Conservation (phyloP, 2,888 invertebrate species). For the Ectropis crepuscularia region DNA sequence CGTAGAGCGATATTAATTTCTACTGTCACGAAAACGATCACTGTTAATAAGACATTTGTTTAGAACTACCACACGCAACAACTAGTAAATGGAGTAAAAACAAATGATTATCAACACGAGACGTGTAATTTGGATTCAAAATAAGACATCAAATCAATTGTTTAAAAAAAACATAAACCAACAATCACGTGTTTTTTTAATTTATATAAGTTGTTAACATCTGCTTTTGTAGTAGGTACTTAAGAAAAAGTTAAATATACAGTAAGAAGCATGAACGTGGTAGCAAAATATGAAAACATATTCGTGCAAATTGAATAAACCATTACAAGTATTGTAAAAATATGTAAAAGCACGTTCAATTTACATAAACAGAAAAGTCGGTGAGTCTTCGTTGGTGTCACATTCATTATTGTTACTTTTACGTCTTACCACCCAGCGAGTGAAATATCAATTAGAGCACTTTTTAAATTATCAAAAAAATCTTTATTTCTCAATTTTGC, state of each 20-base stretch:
- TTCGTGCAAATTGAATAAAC: slow-evolving; percentile 47
- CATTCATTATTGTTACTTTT: slow-evolving; percentile 72
- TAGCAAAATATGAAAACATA: slow-evolving; percentile 40
- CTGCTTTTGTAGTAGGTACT: slow-evolving; percentile 50
- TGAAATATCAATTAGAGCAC: slow-evolving; percentile 82
- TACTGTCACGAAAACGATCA: slow-evolving; percentile 65
- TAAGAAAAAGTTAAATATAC: not conserved
- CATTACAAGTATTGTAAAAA: slow-evolving; percentile 37
- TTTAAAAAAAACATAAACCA: slow-evolving; percentile 66
- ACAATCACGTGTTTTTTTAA: slow-evolving; percentile 67
- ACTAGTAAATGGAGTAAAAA: slow-evolving; percentile 53
- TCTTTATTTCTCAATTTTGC: slow-evolving; percentile 80
- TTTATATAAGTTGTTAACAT: slow-evolving; percentile 72
- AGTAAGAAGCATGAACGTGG: slow-evolving; percentile 2
- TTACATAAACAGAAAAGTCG: slow-evolving; percentile 61
- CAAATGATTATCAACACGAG: slow-evolving; percentile 52
- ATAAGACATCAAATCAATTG: slow-evolving; percentile 75
- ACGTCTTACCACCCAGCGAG: slow-evolving; percentile 78
- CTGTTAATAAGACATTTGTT: slow-evolving; percentile 54
- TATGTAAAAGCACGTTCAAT: slow-evolving; percentile 50
- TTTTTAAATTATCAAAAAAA: slow-evolving; percentile 69
- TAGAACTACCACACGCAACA: slow-evolving; percentile 63
- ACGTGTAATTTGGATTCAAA: slow-evolving; percentile 72
- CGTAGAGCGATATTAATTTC: slow-evolving; percentile 63
- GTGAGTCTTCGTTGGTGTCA: slow-evolving; percentile 65